Conservation (phyloP, 2,113 vertebrate species). For the Cnemophilus loriae region DNA sequence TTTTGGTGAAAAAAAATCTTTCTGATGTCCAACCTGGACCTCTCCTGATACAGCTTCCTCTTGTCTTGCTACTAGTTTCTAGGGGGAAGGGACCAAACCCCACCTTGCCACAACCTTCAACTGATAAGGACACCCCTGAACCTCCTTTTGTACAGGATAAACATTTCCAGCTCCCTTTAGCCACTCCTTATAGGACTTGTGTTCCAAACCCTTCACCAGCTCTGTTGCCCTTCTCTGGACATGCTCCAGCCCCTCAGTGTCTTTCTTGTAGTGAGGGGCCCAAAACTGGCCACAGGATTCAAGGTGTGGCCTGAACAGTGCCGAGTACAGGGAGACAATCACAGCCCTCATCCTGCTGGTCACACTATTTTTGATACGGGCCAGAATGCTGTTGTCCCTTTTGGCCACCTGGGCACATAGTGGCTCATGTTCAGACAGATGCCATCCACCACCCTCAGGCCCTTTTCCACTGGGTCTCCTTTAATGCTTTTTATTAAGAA, state of each 20-base stretch:
- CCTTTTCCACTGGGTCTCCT: not conserved
- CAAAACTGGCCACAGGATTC: not conserved
- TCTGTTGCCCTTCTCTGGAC: not conserved
- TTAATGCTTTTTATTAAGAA: not conserved
- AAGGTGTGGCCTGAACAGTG: not conserved
- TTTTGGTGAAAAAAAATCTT: not conserved
- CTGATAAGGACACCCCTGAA: not conserved
- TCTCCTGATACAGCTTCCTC: not conserved
- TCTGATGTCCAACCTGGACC: not conserved
- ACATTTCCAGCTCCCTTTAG: too few species aligned
- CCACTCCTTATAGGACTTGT: not conserved
- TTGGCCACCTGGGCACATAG: not conserved
- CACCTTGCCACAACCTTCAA: not conserved
- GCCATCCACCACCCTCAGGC: not conserved
- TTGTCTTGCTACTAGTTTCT: not conserved
- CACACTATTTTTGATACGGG: not conserved
- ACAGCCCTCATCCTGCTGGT: not conserved
- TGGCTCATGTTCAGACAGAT: not conserved
- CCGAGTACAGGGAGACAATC: rapidly evolving
- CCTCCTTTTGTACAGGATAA: not conserved
- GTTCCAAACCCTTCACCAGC: not conserved
- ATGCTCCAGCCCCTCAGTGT: not conserved
- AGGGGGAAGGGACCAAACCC: not conserved
- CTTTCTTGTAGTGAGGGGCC: not conserved
- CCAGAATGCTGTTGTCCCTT: not conserved